These are phyloP conservation scores for Brachionus rubens DNA, from an alignment of 1,140 invertebrate species.

Conservation along the genomic window DNA sequence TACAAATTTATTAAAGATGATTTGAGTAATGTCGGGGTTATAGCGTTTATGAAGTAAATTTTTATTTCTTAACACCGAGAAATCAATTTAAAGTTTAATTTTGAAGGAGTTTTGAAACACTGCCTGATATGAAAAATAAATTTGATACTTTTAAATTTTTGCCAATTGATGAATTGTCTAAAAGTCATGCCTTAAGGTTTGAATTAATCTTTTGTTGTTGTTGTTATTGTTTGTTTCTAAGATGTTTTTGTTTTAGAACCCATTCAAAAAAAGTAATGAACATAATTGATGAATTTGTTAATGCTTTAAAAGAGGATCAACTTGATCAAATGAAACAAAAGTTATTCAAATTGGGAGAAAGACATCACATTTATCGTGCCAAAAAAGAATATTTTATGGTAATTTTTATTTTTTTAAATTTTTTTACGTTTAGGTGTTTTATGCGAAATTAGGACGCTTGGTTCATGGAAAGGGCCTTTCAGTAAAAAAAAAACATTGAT, in stretches of 20 bases:
- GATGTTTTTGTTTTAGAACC: constrained; percentile 7
- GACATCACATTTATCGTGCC: constrained; percentile 39
- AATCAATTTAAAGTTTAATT: too few species aligned
- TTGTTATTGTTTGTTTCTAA: not conserved
- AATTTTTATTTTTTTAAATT: not conserved
- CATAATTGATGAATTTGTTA: constrained; percentile 23
- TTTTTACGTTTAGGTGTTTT: not conserved
- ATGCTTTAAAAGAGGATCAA: not conserved
- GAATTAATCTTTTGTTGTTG: not conserved
- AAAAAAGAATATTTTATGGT: constrained; percentile 45
- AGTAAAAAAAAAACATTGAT: too few species aligned
- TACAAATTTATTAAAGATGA: constrained; percentile 45
- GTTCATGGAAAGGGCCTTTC: too few species aligned
- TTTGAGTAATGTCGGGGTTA: constrained; percentile 39
- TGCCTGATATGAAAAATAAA: constrained; percentile 18
- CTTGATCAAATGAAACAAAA: constrained; percentile 28
- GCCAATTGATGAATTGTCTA: constrained; percentile 42
- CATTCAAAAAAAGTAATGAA: constrained; percentile 46
- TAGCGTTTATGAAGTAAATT: constrained; percentile 46
- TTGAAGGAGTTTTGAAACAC: constrained; percentile 43
- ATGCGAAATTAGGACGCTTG: not conserved
- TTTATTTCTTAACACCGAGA: too few species aligned
- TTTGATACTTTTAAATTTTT: constrained; percentile 42
- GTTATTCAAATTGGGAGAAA: constrained; percentile 10
- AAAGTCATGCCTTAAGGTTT: constrained; percentile 44